Conservation (phyloP, 2,888 invertebrate species). For the Melanchra persicariae region DNA sequence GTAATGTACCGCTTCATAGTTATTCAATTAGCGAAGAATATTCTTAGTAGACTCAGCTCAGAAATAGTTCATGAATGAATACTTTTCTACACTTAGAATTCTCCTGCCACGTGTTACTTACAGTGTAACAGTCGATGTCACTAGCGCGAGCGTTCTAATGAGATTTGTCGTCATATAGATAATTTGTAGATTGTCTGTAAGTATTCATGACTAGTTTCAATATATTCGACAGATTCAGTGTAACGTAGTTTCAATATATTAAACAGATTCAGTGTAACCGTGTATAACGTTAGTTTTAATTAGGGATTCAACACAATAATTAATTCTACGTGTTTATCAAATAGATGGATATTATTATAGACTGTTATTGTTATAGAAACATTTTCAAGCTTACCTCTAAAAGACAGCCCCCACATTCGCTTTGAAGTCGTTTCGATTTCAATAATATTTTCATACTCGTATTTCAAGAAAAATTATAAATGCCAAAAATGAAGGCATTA, state of each 20-base stretch:
- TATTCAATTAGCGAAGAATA: slow-evolving; percentile 18
- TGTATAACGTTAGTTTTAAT: slow-evolving; percentile 37
- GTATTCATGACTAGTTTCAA: slow-evolving; percentile 43
- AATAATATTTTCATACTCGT: slow-evolving; percentile 22
- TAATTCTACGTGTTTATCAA: slow-evolving; percentile 26
- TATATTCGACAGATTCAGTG: slow-evolving; percentile 37
- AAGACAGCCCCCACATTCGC: slow-evolving; percentile 35
- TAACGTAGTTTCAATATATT: slow-evolving; percentile 43
- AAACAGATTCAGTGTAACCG: slow-evolving; percentile 37
- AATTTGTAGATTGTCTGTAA: slow-evolving; percentile 25
- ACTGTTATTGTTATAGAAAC: slow-evolving; percentile 32
- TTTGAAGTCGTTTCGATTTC: slow-evolving; percentile 20
- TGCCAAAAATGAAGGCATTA: slow-evolving; percentile 11
- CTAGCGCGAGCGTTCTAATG: slow-evolving; percentile 38
- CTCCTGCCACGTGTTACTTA: slow-evolving; percentile 25
- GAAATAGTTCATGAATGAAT: slow-evolving; percentile 1
- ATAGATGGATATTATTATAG: slow-evolving; percentile 26
- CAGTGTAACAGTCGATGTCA: slow-evolving; percentile 43
- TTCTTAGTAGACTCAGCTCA: slow-evolving; percentile 40
- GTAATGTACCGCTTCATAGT: slow-evolving; percentile 38
- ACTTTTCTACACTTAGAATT: slow-evolving; percentile 15
- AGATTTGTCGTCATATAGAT: slow-evolving; percentile 37
- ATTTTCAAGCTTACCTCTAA: slow-evolving; percentile 42
- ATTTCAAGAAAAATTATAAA: slow-evolving; percentile 15
- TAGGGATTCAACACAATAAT: slow-evolving; percentile 29